phyloP scores from a whole-genome alignment of 53 echinoderm and acorn worm species.

The Echinometra lucunter region DNA sequence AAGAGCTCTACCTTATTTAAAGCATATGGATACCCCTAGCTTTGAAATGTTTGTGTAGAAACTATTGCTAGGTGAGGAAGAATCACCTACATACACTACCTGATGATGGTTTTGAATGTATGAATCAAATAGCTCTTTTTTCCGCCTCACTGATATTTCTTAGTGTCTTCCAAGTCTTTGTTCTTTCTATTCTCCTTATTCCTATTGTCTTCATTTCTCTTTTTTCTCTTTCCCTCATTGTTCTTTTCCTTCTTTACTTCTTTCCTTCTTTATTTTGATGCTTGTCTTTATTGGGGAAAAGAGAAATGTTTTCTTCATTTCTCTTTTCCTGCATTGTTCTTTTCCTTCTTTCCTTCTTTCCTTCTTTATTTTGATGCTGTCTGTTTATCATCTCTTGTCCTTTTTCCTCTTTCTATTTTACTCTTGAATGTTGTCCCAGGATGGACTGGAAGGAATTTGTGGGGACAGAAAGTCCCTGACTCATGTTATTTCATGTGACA shows the following conservation, averaged over 20 bases:
- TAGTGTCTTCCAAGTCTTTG: not conserved
- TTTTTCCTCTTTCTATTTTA: not conserved
- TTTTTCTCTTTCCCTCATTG: not conserved
- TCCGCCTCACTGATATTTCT: not conserved
- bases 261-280: no score
- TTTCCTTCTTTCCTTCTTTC: not conserved
- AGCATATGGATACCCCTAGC: not conserved
- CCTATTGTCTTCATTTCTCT: not conserved
- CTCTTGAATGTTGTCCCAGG: conserved; percentile 19
- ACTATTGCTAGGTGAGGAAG: no score
- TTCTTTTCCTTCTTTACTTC: not conserved
- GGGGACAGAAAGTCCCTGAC: conserved; percentile 36
- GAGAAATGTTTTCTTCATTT: no score
- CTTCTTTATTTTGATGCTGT: no score
- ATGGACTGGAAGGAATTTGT: not conserved
- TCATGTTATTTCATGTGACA: conserved; percentile 64
- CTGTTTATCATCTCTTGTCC: no score
- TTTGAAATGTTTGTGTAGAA: not conserved
- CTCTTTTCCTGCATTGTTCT: no score
- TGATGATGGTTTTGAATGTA: not conserved
- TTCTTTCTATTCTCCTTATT: not conserved
- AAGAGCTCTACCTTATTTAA: not conserved
- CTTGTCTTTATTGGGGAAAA: no score
- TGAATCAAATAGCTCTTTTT: not conserved
- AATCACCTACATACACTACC: no score